Percentiles rank a stretch among this genome's conserved stretches.
phyloP scores from a whole-genome alignment of 2,888 invertebrate species.

The Parnassius glacialis region DNA sequence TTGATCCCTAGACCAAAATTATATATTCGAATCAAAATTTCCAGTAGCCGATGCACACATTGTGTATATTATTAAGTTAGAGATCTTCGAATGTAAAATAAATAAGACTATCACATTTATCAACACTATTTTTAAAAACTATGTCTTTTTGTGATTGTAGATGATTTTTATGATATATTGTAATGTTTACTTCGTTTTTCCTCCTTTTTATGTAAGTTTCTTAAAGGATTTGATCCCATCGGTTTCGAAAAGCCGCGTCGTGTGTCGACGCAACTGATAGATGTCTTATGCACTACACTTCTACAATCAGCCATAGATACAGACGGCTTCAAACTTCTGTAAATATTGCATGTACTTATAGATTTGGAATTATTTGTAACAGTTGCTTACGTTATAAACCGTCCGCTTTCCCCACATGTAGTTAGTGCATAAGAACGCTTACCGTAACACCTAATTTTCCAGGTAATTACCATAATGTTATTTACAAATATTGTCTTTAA shows the following conservation, averaged over 20 bases:
- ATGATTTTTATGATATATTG: conserved; percentile 68
- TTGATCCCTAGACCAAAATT: conserved; percentile 90
- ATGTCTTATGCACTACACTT: conserved; percentile 31
- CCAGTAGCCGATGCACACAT: conserved; percentile 64
- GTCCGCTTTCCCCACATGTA: conserved; percentile 10
- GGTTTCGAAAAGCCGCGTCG: conserved; percentile 74
- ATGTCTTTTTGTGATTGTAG: conserved; percentile 75
- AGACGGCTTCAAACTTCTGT: conserved; percentile 1
- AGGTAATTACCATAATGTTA: conserved; percentile 75
- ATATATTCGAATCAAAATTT: conserved; percentile 65
- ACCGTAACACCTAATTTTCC: conserved; percentile 71
- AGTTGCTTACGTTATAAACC: conserved; percentile 8
- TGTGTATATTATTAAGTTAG: conserved; percentile 61
- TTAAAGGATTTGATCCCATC: conserved; percentile 82
- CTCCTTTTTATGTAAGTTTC: conserved; percentile 76
- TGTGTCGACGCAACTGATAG: conserved; percentile 38
- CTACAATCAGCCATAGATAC: neutral
- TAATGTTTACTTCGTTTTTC: conserved; percentile 64
- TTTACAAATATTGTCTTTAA: conserved; percentile 82
- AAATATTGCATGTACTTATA: neutral
- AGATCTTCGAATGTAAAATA: conserved; percentile 75
- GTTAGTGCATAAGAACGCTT: conserved; percentile 39
- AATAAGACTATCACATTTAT: conserved; percentile 80
- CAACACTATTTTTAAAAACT: conserved; percentile 75
- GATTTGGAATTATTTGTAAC: neutral